A percentile compares a stretch with the other conserved stretches of the same genome.
phyloP scores from a whole-genome alignment of 2,888 invertebrate species.

The Cryptops parisi region DNA sequence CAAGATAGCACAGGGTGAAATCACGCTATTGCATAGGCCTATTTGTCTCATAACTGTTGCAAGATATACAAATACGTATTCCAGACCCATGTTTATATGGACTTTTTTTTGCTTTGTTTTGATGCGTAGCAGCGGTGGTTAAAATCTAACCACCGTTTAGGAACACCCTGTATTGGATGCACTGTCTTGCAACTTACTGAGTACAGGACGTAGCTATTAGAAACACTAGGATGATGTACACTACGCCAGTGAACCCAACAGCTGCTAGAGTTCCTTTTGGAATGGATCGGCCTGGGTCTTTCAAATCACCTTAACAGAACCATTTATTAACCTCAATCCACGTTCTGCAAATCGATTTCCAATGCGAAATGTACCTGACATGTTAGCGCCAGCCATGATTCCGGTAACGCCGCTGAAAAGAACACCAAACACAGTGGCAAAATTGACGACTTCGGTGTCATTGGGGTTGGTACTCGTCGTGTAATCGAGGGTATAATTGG shows the following conservation, averaged over 20 bases:
- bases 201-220: conserved; percentile 74
- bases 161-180: background rate
- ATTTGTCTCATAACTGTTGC: no score
- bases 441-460: conserved; percentile 50
- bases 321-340: background rate
- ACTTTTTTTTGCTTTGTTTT: no score
- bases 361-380: no score
- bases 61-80: no score
- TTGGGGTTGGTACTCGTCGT: conserved; percentile 6
- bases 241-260: conserved; percentile 67
- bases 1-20: no score
- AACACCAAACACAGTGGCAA: background rate
- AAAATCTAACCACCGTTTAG: background rate
- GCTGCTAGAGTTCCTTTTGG: conserved; percentile 86
- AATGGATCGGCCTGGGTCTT: conserved; percentile 81
- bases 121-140: no score
- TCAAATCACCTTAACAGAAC: conserved; percentile 64
- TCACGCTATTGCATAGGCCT: no score
- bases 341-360: no score
- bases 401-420: conserved; percentile 81
- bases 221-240: conserved; percentile 66
- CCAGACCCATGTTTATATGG: no score
- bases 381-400: conserved; percentile 99
- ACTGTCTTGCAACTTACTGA: conserved; percentile 24
- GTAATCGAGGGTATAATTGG: conserved; percentile 26